A percentile compares a stretch with the other conserved stretches of the same genome.
Conservation (phyloP, 2,797 vertebrate genomes). For the Poecilia gillii region DNA sequence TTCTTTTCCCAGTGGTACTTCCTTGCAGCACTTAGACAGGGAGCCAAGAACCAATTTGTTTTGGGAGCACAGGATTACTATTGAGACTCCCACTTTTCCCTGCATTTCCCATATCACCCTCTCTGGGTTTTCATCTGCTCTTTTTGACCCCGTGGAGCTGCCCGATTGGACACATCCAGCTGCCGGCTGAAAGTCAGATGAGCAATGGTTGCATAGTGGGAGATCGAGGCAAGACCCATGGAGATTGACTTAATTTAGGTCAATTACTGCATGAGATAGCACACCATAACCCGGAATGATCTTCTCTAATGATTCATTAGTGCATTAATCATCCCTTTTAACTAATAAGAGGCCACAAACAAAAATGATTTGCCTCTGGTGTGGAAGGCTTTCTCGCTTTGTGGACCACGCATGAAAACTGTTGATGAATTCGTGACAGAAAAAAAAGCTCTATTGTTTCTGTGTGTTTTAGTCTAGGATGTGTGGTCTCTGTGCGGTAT, state of each 20-base stretch:
- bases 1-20: conserved; percentile 67
- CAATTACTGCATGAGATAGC: conserved; percentile 67
- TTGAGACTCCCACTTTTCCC: conserved; percentile 27
- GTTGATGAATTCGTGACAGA: conserved; percentile 43
- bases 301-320: conserved; percentile 70
- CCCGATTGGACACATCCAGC: conserved; percentile 14
- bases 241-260: conserved; percentile 68
- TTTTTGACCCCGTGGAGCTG: conserved; percentile 20
- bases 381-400: conserved; percentile 20
- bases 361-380: conserved; percentile 49
- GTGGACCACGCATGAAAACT: conserved; percentile 8
- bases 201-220: conserved; percentile 31
- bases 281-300: conserved; percentile 53
- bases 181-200: conserved; percentile 43
- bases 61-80: conserved; percentile 71
- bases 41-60: conserved; percentile 73
- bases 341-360: conserved; percentile 56
- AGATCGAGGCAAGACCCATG: conserved; percentile 44
- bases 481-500: conserved; percentile 34
- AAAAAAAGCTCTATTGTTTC: conserved; percentile 12
- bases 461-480: conserved; percentile 22
- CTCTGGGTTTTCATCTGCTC: conserved; percentile 31
- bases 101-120: conserved; percentile 20
- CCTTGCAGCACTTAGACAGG: conserved; percentile 62
- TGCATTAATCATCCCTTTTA: conserved; percentile 69